phyloP scores from a whole-genome alignment of 2,888 invertebrate species.

The Taenaris catops region DNA sequence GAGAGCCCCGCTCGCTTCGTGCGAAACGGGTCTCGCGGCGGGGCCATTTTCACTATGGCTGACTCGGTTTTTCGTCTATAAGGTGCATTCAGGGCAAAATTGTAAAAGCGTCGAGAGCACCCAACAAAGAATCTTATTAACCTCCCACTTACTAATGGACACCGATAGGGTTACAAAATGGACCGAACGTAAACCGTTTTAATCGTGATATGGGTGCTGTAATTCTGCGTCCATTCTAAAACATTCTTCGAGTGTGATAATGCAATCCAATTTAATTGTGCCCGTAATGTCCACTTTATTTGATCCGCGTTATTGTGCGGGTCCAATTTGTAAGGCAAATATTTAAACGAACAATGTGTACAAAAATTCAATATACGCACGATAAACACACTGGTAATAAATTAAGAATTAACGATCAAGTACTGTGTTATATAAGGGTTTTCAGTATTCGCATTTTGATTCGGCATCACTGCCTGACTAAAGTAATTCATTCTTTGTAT shows the following conservation, averaged over 20 bases:
- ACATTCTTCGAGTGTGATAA: slow-evolving; percentile 17
- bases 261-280: slow-evolving; percentile 21
- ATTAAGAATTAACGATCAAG: too few species aligned
- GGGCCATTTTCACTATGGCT: too few species aligned
- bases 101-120: slow-evolving; percentile 54
- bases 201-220: slow-evolving; percentile 32
- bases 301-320: slow-evolving; percentile 15
- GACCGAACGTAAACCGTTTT: slow-evolving; percentile 9
- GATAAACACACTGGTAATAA: too few species aligned
- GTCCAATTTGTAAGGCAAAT: slow-evolving; percentile 21
- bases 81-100: slow-evolving; percentile 69
- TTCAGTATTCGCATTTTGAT: too few species aligned
- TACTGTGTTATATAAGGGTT: too few species aligned
- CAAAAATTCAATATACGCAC: too few species aligned
- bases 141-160: slow-evolving; percentile 68
- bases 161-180: slow-evolving; percentile 49
- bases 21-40: too few species aligned
- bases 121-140: slow-evolving; percentile 72
- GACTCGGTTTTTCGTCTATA: too few species aligned
- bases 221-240: slow-evolving; percentile 40
- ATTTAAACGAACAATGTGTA: slow-evolving; percentile 17
- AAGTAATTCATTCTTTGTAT: too few species aligned
- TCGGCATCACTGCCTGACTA: too few species aligned
- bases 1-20: too few species aligned
- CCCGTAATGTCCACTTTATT: slow-evolving; percentile 17